Conservation (phyloP, 1,140 invertebrate species). For the Cryptotermes secundus region DNA sequence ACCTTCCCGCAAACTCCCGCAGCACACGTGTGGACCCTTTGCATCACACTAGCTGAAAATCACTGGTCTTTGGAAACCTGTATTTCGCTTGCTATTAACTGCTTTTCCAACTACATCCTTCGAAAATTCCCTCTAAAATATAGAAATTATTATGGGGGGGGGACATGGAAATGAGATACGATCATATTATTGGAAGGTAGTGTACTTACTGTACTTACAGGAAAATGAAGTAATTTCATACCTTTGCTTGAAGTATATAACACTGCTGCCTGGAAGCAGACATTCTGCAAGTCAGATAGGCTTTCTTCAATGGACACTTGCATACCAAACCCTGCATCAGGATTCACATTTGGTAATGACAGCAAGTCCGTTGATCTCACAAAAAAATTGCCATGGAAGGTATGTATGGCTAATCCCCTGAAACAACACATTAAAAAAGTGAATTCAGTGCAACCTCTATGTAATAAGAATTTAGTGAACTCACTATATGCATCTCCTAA, state of each 20-base stretch:
- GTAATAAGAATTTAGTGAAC: not conserved
- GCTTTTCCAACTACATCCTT: no score
- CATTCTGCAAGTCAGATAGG: constrained; percentile 79
- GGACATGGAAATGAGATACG: no score
- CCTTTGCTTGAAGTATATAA: constrained; percentile 98
- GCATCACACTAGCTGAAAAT: no score
- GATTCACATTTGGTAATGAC: constrained; percentile 96
- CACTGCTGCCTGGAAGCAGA: constrained; percentile 97
- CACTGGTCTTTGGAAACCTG: no score
- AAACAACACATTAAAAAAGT: constrained; percentile 33
- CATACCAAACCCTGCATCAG: constrained; percentile 97
- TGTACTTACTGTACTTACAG: not conserved
- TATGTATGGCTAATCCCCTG: constrained; percentile 89
- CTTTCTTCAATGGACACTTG: constrained; percentile 94
- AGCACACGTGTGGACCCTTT: no score
- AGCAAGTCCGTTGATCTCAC: constrained; percentile 96
- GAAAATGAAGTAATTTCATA: constrained; percentile 43
- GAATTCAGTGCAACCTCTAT: not conserved
- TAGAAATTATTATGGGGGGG: no score
- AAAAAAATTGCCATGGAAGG: constrained; percentile 99
- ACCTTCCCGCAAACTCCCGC: no score
- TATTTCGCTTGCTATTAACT: no score
- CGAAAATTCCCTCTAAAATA: no score
- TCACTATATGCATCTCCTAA: not conserved
- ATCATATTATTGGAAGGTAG: no score